Base-by-base conservation (phyloP, 2,888 invertebrate species). In the Andrena trimmerana region DNA sequence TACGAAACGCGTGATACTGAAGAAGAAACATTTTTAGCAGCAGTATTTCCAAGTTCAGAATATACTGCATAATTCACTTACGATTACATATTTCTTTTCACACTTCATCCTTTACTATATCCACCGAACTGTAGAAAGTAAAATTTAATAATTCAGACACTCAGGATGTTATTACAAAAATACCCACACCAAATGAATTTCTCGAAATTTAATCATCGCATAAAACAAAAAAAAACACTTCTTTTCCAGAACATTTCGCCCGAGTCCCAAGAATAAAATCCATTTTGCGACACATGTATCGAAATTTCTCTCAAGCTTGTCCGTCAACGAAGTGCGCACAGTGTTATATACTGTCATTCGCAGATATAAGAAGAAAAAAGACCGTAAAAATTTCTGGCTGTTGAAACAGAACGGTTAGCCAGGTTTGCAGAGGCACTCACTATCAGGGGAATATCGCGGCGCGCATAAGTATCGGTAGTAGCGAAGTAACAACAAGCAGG, bases 341-440 rank as follows among this genome's bases (percentile, higher is more conserved):
- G 57, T 27, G 57, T 36, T 27, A 36, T 3, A 24, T 16, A 57
- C 16, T 36, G 16, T 20, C 20, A 59, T 78, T 77, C 75, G 72
- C 71, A 57, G 54, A 87, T 87, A 90, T 88, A 87, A 89, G 89
- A 88, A 60, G 57, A 87, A 42, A 42, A 69, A 54, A n/a, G 20
- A 66, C 24, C 57, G 42, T 50, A 81, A 60, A 69, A 62, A 72
- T 73, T 31, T 60, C 72, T 10, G 69, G 73, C 60, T 68, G 76
- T 83, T 83, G 72, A 83, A 83, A 60, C 36, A 72, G 83, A 81
- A 76, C 57, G 73, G 78, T 81, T 74, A 54, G 68, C 63, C 89
- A 86, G 42, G 85, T 86, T 88, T 72, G 86, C 86, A 84, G 86
- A 87, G 88, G 87, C 84, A 89, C 85, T 86, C 75, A 36, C 77